phyloP scores from a whole-genome alignment of 1,140 invertebrate genomes.

The Antheraea mylitta region DNA sequence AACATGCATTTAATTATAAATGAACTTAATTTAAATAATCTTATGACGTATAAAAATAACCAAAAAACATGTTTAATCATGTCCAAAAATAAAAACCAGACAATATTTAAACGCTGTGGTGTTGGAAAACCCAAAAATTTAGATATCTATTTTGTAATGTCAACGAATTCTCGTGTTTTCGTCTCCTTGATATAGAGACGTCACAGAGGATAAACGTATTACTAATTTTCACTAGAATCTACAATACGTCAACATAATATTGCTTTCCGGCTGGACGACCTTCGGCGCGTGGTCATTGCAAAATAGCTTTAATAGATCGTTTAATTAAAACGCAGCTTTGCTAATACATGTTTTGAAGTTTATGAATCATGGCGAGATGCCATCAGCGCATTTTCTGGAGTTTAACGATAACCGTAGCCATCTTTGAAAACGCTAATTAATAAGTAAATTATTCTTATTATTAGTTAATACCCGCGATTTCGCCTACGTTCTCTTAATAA shows the following conservation, averaged over 20 bases:
- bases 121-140: neutral
- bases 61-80: neutral
- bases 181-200: constrained; percentile 4
- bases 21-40: too few relatives aligned
- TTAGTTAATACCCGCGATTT: neutral
- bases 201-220: constrained; percentile 14
- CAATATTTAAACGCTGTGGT: neutral
- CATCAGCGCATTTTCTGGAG: neutral
- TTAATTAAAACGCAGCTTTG: constrained; percentile 4
- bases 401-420: constrained; percentile 13
- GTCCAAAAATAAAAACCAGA: neutral
- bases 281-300: neutral
- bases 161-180: neutral
- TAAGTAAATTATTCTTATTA: neutral
- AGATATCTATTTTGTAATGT: neutral
- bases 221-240: constrained; percentile 15
- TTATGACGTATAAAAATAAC: too few relatives aligned
- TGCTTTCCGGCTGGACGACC: neutral
- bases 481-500: too few relatives aligned
- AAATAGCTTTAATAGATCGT: constrained; percentile 3
- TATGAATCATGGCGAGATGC: constrained; percentile 6
- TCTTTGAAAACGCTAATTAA: neutral
- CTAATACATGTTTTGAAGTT: neutral
- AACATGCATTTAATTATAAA: too few relatives aligned
- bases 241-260: constrained; percentile 14